Conservation (phyloP, 1,140 invertebrate species). For the Cydia amplana region DNA sequence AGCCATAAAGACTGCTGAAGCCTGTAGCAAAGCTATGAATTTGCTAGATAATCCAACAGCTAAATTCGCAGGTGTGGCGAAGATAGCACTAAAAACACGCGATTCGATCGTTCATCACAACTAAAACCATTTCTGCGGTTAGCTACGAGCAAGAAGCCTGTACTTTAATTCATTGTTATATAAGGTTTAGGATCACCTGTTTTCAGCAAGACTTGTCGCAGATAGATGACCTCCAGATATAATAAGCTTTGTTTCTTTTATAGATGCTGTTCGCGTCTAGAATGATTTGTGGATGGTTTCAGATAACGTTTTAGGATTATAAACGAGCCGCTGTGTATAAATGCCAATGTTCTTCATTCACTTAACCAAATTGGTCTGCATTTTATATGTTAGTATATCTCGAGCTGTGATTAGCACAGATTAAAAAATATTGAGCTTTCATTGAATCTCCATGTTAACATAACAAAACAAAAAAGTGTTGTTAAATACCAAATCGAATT, state of each 20-base stretch:
- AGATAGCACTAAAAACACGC: constrained; percentile 31
- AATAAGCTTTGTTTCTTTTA: constrained; percentile 32
- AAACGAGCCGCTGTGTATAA: constrained; percentile 2
- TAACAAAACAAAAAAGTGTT: neutral
- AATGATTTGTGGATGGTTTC: constrained; percentile 29
- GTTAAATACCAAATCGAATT: neutral
- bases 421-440: too few relatives aligned
- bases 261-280: constrained; percentile 26
- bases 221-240: constrained; percentile 28
- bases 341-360: neutral
- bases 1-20: constrained; percentile 26
- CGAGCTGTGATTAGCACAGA: too few relatives aligned
- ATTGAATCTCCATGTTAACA: too few relatives aligned
- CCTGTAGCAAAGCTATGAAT: constrained; percentile 4
- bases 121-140: constrained; percentile 23
- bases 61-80: constrained; percentile 25
- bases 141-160: neutral
- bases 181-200: constrained; percentile 7
- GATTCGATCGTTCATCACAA: constrained; percentile 32
- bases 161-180: neutral
- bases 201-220: constrained; percentile 10
- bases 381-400: neutral
- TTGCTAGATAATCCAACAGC: neutral
- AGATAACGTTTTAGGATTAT: constrained; percentile 11
- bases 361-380: neutral